A percentile compares a stretch with the other conserved stretches of the same genome.
These are phyloP conservation scores for Varecia variegata DNA, from an alignment of 2,797 vertebrate genomes.

Conservation along the genomic window DNA sequence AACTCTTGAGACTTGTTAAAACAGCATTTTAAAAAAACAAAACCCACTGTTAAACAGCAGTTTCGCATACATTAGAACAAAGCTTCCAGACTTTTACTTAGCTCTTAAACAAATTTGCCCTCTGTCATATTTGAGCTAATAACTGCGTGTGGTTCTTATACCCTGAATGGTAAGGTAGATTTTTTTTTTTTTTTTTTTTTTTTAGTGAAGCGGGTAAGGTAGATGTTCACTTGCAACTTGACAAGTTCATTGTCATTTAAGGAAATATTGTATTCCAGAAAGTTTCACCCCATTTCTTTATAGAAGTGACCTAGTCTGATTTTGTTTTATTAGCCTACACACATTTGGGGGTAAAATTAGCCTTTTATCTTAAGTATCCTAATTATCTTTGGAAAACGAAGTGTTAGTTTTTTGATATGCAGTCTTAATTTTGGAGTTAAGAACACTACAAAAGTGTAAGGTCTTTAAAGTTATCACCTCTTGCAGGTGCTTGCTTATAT, in stretches of 20 bases:
- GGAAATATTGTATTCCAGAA: background rate
- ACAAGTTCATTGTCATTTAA: background rate
- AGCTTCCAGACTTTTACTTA: constrained; percentile 45
- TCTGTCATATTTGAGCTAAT: background rate
- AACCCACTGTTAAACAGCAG: background rate
- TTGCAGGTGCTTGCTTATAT: background rate
- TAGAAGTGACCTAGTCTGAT: background rate
- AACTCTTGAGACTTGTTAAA: background rate
- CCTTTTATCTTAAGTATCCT: background rate
- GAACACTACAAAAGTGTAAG: background rate
- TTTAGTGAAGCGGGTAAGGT: no score
- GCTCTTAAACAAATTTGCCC: constrained; percentile 1
- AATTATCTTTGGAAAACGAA: constrained; percentile 52
- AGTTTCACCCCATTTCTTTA: constrained; percentile 2
- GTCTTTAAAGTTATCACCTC: constrained; percentile 12
- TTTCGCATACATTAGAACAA: constrained; percentile 45
- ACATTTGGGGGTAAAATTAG: constrained; percentile 28
- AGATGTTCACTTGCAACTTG: background rate
- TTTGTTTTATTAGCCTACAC: constrained; percentile 25
- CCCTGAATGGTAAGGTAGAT: background rate
- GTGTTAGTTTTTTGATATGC: background rate
- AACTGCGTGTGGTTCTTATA: background rate
- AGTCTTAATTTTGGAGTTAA: constrained; percentile 48
- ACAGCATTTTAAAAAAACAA: constrained; percentile 12
- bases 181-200: no score